Evolutionary conservation across 1,140 invertebrate genomes (phyloP).

Genomic region (Heterodera schachtii): DNA sequence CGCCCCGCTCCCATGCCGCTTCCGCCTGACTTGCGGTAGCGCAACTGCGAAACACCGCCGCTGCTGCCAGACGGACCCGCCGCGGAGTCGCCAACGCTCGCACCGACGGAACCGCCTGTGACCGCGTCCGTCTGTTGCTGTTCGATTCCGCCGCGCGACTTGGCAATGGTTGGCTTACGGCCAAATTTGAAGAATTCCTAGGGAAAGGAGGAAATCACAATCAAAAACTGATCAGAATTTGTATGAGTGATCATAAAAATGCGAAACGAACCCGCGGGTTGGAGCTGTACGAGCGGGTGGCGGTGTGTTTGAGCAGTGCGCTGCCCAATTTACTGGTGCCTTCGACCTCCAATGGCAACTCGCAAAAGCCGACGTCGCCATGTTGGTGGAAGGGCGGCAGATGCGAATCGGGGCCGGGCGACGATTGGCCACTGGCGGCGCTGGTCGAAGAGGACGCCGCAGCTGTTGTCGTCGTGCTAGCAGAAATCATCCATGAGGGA

Average conservation of each 20-base stretch:
- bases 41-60: constrained; percentile 26
- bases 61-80: constrained; percentile 22
- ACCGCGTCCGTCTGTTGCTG: background rate
- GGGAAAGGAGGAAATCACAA: constrained; percentile 8
- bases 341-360: constrained; percentile 52
- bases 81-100: background rate
- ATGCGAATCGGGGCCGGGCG: constrained; percentile 29
- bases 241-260: background rate
- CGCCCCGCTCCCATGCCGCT: constrained; percentile 15
- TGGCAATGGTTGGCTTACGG: constrained; percentile 46
- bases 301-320: constrained; percentile 43
- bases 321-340: constrained; percentile 22
- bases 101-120: background rate
- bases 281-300: constrained; percentile 53
- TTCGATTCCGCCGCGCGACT: constrained; percentile 17
- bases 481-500: background rate
- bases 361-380: constrained; percentile 60
- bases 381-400: constrained; percentile 61
- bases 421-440: background rate
- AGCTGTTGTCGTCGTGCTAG: background rate
- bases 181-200: constrained; percentile 52
- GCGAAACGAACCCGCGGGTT: constrained; percentile 43
- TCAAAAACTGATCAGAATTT: constrained; percentile 18
- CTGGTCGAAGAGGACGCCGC: constrained; percentile 26
- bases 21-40: constrained; percentile 23